Conservation (phyloP, 1,140 invertebrate species). For the Eciton burchellii region DNA sequence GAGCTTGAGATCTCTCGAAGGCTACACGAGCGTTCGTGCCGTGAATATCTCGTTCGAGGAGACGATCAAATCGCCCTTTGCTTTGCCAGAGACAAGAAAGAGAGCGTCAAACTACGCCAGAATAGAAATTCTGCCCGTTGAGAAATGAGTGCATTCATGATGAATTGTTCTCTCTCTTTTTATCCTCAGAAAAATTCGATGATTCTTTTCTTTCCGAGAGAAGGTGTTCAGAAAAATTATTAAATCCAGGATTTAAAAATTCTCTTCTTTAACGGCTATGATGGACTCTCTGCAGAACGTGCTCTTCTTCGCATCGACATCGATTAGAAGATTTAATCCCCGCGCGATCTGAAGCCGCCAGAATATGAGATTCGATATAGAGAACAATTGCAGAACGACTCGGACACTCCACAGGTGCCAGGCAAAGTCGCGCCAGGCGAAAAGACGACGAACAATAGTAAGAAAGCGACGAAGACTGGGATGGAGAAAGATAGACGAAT, state of each 20-base stretch:
- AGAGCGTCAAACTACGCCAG: too few species aligned
- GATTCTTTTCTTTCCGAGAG: background rate
- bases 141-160: too few species aligned
- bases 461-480: background rate
- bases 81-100: background rate
- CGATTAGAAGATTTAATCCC: background rate
- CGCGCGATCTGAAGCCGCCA: background rate
- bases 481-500: conserved; percentile 19
- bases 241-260: background rate
- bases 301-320: background rate
- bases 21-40: conserved; percentile 12
- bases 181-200: background rate
- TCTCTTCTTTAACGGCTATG: background rate
- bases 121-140: background rate
- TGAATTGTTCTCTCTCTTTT: background rate
- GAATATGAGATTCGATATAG: background rate
- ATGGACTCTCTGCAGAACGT: background rate
- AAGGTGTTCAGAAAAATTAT: background rate
- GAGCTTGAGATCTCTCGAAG: conserved; percentile 28
- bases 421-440: conserved; percentile 37
- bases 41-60: conserved; percentile 1
- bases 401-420: conserved; percentile 58
- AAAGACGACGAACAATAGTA: conserved; percentile 10
- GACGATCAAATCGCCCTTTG: background rate
- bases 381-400: background rate